These are phyloP conservation scores for Rhadina sibilatrix DNA, from an alignment of 2,113 vertebrate species.

Conservation along the genomic window DNA sequence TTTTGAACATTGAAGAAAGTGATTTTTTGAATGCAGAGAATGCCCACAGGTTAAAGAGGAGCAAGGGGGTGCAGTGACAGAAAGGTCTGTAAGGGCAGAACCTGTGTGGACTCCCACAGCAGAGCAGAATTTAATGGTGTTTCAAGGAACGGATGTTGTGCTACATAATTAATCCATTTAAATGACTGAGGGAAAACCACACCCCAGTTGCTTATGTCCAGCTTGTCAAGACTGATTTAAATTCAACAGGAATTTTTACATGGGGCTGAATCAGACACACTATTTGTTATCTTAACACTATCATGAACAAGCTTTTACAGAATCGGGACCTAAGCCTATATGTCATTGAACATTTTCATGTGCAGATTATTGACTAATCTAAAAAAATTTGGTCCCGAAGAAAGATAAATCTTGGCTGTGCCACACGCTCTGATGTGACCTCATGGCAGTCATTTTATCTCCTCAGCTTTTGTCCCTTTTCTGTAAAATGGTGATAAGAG, in stretches of 20 bases:
- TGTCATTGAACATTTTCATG: not conserved
- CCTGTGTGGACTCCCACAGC: not conserved
- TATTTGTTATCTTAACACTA: not conserved
- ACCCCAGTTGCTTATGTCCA: not conserved
- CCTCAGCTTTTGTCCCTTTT: not conserved
- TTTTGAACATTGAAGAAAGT: not conserved
- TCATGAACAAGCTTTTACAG: not conserved
- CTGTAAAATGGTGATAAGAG: conserved; percentile 43
- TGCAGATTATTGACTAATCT: not conserved
- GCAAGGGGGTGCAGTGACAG: not conserved
- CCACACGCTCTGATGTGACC: not conserved
- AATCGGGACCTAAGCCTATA: not conserved
- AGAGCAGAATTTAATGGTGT: not conserved
- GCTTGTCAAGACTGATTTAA: not conserved
- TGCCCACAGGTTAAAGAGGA: not conserved
- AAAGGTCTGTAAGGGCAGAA: not conserved
- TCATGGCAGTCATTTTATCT: not conserved
- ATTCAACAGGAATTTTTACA: not conserved
- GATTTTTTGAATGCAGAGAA: not conserved
- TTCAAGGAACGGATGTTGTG: not conserved
- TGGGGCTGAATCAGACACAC: not conserved
- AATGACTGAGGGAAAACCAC: not conserved
- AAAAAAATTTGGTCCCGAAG: not conserved
- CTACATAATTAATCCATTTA: not conserved
- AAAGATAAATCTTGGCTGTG: not conserved